Evolutionary conservation across 2,797 vertebrate species (phyloP).

Genomic region (Etheostoma perlongum): DNA sequence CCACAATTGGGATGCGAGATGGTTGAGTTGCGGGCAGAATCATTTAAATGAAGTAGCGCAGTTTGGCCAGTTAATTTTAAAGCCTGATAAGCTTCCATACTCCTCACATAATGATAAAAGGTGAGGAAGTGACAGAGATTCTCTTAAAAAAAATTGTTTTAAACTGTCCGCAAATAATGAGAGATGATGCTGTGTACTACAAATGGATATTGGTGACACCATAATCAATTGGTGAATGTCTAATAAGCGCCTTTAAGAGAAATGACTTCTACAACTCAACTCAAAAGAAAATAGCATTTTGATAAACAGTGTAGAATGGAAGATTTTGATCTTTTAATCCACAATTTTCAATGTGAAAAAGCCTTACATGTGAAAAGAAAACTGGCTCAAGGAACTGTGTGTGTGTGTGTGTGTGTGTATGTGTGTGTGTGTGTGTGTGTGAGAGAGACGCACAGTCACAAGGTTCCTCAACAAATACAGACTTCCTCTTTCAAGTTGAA

Average conservation of each 20-base stretch:
- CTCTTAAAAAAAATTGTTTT: too few relatives aligned
- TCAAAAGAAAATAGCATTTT: background rate
- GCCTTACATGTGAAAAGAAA: background rate
- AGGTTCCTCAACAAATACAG: conserved; percentile 22
- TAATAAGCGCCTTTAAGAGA: conserved; percentile 16
- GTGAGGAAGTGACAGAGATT: too few relatives aligned
- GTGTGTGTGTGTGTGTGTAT: background rate
- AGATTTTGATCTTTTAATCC: conserved; percentile 13
- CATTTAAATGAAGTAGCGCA: too few relatives aligned
- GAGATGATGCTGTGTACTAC: too few relatives aligned
- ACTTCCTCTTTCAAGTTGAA: conserved; percentile 63
- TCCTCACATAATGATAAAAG: too few relatives aligned
- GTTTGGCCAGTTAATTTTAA: too few relatives aligned
- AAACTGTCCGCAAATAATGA: too few relatives aligned
- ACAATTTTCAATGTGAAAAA: conserved; percentile 20
- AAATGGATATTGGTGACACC: too few relatives aligned
- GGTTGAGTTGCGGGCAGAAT: too few relatives aligned
- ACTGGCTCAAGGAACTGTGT: background rate
- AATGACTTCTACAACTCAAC: background rate
- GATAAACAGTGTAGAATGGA: background rate
- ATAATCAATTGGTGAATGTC: background rate
- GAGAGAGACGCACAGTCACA: background rate
- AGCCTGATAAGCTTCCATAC: too few relatives aligned
- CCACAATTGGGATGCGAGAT: too few relatives aligned
- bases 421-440: too few relatives aligned